Conservation (phyloP, 1,140 invertebrate species). For the Eubasilissa regina region DNA sequence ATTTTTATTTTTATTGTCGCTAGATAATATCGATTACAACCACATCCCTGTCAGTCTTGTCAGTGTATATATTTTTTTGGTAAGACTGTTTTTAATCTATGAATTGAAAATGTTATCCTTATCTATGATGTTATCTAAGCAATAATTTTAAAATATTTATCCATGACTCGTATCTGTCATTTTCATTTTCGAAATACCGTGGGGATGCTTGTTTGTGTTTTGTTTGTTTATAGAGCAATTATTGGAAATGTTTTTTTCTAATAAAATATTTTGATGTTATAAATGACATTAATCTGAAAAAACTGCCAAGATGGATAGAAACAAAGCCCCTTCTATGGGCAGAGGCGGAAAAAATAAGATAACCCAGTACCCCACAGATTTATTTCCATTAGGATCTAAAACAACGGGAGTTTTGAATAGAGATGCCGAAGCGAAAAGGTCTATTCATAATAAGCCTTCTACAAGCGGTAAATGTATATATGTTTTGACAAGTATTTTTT, state of each 20-base stretch:
- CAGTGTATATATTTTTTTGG: too few relatives aligned
- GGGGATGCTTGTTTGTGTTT: not conserved
- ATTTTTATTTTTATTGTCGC: too few relatives aligned
- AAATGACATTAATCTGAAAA: slow-evolving; percentile 3
- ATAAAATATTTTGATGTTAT: not conserved
- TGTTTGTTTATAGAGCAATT: not conserved
- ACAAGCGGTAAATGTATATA: slow-evolving; percentile 64
- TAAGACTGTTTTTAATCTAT: too few relatives aligned
- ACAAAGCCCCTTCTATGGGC: slow-evolving; percentile 68
- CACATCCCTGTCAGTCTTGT: too few relatives aligned
- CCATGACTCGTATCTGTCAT: not conserved
- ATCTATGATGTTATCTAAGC: too few relatives aligned
- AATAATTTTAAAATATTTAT: not conserved
- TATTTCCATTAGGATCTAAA: slow-evolving; percentile 69
- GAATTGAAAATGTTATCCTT: too few relatives aligned
- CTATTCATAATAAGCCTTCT: slow-evolving; percentile 68
- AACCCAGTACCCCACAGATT: slow-evolving; percentile 69
- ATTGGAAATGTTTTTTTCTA: not conserved
- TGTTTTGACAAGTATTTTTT: not conserved
- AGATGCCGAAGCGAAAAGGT: slow-evolving; percentile 68
- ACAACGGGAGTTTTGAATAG: slow-evolving; percentile 68
- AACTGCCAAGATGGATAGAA: slow-evolving; percentile 65
- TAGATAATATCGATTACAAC: too few relatives aligned
- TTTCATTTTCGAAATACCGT: not conserved
- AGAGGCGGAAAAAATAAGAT: slow-evolving; percentile 70